Percentiles rank a stretch among this genome's conserved stretches.
phyloP scores from a whole-genome alignment of 92 coral and sea anemone species.

The Siderastrea siderea region DNA sequence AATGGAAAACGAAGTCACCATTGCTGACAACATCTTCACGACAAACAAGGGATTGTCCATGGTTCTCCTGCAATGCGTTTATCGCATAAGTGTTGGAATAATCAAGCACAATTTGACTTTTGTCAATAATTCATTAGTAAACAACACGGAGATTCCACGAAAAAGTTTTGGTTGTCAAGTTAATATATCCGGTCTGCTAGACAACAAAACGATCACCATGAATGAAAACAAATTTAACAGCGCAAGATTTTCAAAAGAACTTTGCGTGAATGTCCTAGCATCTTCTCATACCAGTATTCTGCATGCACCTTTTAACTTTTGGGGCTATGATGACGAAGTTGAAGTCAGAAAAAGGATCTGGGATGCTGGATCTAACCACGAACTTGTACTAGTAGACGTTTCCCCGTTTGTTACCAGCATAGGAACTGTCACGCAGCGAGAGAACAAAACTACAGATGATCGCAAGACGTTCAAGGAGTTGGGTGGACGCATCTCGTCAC shows the following conservation, averaged over 20 bases:
- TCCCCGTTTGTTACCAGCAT: neutral
- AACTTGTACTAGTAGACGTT: neutral
- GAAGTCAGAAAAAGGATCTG: neutral
- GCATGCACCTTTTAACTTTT: neutral
- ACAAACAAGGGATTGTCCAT: conserved; percentile 17
- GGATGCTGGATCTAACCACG: neutral
- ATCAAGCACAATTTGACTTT: conserved; percentile 3
- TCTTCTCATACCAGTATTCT: neutral
- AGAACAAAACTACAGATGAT: neutral
- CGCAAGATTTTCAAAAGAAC: neutral
- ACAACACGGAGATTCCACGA: conserved; percentile 5
- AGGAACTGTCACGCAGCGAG: neutral
- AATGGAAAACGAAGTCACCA: conserved; percentile 25
- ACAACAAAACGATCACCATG: neutral
- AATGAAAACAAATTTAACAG: neutral
- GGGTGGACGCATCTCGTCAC: conserved; percentile 28
- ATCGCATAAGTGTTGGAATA: conserved; percentile 15
- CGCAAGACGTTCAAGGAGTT: neutral
- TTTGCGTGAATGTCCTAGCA: conserved; percentile 14
- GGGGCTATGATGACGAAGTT: neutral
- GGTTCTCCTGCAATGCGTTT: conserved; percentile 18
- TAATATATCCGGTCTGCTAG: conserved; percentile 19
- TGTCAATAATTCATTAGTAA: conserved; percentile 19
- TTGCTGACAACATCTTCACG: conserved; percentile 20
- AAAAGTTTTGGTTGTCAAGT: conserved; percentile 5